Base-by-base conservation (phyloP, 2,888 invertebrate species). In the Xestia rhomboidea region DNA sequence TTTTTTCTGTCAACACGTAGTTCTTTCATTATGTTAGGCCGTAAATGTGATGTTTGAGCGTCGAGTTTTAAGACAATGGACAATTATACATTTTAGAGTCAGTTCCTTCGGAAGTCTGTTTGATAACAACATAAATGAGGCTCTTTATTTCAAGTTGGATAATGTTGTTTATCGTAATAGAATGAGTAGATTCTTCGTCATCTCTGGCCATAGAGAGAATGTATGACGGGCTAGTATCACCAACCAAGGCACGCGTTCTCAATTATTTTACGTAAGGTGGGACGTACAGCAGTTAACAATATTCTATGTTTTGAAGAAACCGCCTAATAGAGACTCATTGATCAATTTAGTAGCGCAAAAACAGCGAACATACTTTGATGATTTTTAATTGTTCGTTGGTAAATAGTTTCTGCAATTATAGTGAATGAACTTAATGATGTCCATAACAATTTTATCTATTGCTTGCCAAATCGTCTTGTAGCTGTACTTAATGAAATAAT, bases 401-500 rank as follows among this genome's bases (percentile, higher is more conserved):
- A 82, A 68, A 11, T 46, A 54, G 44, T 80, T 63, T 34, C 62
- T 63, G 13, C 83, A 49, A 67, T 67, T 41, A 68, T 34, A 7
- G 46, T 67, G 44, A 77, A 62, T 38, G 21, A 76, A 68, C 6
- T 68, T 68, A 68, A 78, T 76, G 15, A 57, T 67, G 49, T 67
- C 30, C 21, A 77, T 44, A 69, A 51, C 18, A 66, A 63, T 73
- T 68, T 71, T 69, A 68, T 79, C 34, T 60, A 64, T 72, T 67
- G 41, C 77, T 83, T 80, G 75, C 81, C 63, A 87, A 87, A 87
- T 86, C 73, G 67, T 8, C 18, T 51, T 76, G 67, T 83, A 73
- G 72, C 64, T 85, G 77, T 81, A 80, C 77, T 62, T 81, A 87
- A 87, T 86, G n/a, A 57, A 72, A 68, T 83, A 85, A 86, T 86